Evolutionary conservation across 2,113 vertebrate genomes (phyloP).

Genomic region (Urocynchramus pylzowi): DNA sequence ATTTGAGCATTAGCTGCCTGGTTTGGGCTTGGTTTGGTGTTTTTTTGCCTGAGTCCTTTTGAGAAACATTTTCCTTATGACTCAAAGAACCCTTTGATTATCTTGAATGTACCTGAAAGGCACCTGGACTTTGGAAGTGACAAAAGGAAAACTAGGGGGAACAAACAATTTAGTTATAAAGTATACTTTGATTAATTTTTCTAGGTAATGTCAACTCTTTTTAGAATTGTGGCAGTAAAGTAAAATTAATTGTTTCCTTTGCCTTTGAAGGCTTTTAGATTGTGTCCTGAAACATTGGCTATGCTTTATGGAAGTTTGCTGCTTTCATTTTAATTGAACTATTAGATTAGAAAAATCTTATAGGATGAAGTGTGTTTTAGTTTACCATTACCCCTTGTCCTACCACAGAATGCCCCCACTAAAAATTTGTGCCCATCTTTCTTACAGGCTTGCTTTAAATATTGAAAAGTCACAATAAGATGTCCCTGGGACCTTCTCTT

Average conservation of each 20-base stretch:
- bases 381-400: background rate
- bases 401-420: accelerated
- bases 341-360: background rate
- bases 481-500: background rate
- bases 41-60: background rate
- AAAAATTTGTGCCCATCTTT: background rate
- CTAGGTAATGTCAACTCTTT: background rate
- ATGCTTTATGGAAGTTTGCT: background rate
- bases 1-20: background rate
- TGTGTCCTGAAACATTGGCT: background rate
- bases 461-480: background rate
- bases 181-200: background rate
- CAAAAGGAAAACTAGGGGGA: background rate
- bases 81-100: background rate
- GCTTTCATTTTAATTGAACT: background rate
- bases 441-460: background rate
- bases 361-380: background rate
- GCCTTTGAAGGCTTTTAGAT: background rate
- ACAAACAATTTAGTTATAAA: background rate
- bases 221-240: background rate
- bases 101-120: background rate
- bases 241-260: background rate
- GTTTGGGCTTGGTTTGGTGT: background rate
- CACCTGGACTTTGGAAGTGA: background rate
- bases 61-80: background rate